Evolutionary conservation across 2,113 vertebrate species (phyloP).

Genomic region (Capricornis sumatraensis): DNA sequence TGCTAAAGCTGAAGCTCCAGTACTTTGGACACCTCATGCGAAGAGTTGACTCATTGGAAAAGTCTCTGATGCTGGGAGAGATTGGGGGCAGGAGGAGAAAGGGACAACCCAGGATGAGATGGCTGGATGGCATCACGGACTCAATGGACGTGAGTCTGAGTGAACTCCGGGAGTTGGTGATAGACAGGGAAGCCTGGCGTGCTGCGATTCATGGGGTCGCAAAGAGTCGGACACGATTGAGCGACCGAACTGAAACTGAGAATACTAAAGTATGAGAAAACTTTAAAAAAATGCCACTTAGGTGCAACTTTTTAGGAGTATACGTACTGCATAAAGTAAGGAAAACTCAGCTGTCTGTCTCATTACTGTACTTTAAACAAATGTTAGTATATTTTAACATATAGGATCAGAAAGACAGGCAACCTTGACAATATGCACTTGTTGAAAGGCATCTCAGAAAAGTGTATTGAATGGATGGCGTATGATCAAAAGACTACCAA

Average conservation of each 20-base stretch:
- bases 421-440: neutral
- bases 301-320: neutral
- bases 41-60: too few relatives aligned
- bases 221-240: too few relatives aligned
- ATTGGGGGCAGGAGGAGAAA: too few relatives aligned
- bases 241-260: neutral
- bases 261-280: constrained; percentile 16
- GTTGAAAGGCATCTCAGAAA: neutral
- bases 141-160: too few relatives aligned
- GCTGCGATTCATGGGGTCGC: too few relatives aligned
- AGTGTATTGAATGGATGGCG: neutral
- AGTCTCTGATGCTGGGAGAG: too few relatives aligned
- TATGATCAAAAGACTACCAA: neutral
- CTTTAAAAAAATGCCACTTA: neutral
- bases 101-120: too few relatives aligned
- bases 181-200: too few relatives aligned
- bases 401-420: constrained; percentile 27
- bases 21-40: too few relatives aligned
- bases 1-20: too few relatives aligned
- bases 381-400: constrained; percentile 31
- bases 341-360: neutral
- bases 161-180: too few relatives aligned
- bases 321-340: neutral
- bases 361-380: constrained; percentile 36
- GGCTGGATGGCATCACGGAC: too few relatives aligned